Base-by-base conservation (phyloP, 2,888 invertebrate genomes). In the Pycnomerus fuliginosus region DNA sequence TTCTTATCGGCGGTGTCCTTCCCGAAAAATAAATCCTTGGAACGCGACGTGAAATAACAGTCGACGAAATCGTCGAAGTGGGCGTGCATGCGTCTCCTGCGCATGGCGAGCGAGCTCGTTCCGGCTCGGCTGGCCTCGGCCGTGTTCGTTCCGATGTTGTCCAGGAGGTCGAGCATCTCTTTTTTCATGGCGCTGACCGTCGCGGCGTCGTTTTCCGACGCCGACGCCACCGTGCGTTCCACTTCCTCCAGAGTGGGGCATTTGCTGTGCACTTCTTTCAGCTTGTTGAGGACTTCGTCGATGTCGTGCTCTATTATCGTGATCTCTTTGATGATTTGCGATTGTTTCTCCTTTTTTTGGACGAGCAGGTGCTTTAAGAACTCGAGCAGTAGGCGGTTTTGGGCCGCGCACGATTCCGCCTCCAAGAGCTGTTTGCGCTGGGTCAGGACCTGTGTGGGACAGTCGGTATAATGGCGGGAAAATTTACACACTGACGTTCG, bases 31-130 rank as follows among this genome's bases (percentile, higher is more conserved):
- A 88, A 67, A 62, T 87, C 86, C 67, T 84, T 84, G 1, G 84
- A 81, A 33, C 91, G 79, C 28, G 85, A 82, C 2, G 83, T 80
- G 67, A 93, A 87, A 71, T 94, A 94, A 56, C 90, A 89, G 67
- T 89, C 82, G 29, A 90, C 87, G 65, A 94, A 85, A 70, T 93
- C 93, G 47, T 91, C 90, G 70, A 92, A 92, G 74, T 94, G 91
- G 3, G 85, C 83, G 58, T 86, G 83, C 78, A 94, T 85, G 10
- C 90, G 76, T 43, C 85, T 76, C 64, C 88, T 79, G 15, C 90
- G 74, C 13, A 83, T 75, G 0, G 86, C 82, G 16, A 90, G 71
- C 1, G 60, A 60, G 4, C 59, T 46, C 8, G 55, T 55, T 3
- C 56, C 55, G 17, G 45, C 47, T 7, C 53, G 49, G 3, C 51